These are phyloP conservation scores for Uropetala carovei DNA, from an alignment of 2,888 invertebrate species.

Conservation along the genomic window DNA sequence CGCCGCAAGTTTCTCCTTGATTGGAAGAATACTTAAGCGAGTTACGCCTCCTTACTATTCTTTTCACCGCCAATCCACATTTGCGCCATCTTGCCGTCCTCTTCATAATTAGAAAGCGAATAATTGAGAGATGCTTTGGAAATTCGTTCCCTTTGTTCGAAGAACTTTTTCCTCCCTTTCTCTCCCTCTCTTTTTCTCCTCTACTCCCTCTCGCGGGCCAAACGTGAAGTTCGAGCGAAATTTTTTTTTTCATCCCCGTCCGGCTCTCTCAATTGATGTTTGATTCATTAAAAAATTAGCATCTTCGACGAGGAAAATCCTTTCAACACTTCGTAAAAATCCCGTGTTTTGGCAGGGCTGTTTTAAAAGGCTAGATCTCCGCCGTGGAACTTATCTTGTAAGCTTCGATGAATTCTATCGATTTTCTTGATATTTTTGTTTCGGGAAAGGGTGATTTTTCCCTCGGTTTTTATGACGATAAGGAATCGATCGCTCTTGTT, in stretches of 20 bases:
- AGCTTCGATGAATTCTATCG: neutral
- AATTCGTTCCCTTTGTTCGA: neutral
- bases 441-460: no score
- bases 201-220: neutral
- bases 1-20: neutral
- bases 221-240: neutral
- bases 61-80: neutral
- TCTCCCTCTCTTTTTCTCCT: neutral
- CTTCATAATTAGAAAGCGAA: neutral
- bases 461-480: no score
- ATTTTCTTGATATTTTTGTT: neutral
- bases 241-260: neutral
- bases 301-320: neutral
- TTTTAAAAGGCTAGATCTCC: neutral
- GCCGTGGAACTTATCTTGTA: neutral
- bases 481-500: no score
- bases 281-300: constrained; percentile 35
- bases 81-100: neutral
- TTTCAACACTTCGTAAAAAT: neutral
- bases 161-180: neutral
- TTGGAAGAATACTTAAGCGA: neutral
- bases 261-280: neutral
- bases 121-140: neutral
- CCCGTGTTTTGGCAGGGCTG: neutral
- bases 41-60: neutral